Conservation (phyloP, 53 echinoderm and acorn worm genomes). For the Actinopyga echinites region DNA sequence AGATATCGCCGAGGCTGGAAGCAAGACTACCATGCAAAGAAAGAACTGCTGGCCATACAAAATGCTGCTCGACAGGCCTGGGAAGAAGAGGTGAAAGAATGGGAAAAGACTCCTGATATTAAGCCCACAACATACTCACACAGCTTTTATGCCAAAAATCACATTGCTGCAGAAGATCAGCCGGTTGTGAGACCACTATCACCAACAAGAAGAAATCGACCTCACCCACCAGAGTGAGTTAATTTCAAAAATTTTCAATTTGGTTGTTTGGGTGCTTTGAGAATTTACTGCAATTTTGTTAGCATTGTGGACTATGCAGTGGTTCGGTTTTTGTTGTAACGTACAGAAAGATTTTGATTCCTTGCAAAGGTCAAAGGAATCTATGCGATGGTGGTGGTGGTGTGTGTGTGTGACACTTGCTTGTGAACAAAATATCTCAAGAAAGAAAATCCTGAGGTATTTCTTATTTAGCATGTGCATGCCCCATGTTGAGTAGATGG, state of each 20-base stretch:
- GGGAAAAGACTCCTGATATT: slow-evolving; percentile 74
- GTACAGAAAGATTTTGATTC: no score
- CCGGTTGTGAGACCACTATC: slow-evolving; percentile 78
- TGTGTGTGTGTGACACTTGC: no score
- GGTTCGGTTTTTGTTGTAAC: no score
- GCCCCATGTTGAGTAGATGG: no score
- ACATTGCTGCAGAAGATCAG: slow-evolving; percentile 52
- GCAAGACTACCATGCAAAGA: slow-evolving; percentile 19
- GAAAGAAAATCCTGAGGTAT: no score
- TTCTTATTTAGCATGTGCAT: no score
- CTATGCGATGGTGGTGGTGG: no score
- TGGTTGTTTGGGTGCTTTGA: not conserved
- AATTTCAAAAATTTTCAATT: not conserved
- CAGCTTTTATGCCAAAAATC: slow-evolving; percentile 73
- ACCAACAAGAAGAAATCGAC: slow-evolving; percentile 90
- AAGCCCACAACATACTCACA: slow-evolving; percentile 93
- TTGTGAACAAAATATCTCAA: no score
- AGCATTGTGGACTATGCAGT: no score
- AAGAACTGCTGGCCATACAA: slow-evolving; percentile 60
- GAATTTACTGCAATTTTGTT: no score
- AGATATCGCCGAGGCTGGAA: slow-evolving; percentile 56
- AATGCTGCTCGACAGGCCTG: slow-evolving; percentile 71
- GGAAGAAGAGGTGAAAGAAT: slow-evolving; percentile 80
- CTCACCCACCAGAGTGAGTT: slow-evolving; percentile 93
- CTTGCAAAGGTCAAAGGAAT: no score